Conservation (phyloP, 2,888 invertebrate species). For the Enoplolaimus lenunculus region DNA sequence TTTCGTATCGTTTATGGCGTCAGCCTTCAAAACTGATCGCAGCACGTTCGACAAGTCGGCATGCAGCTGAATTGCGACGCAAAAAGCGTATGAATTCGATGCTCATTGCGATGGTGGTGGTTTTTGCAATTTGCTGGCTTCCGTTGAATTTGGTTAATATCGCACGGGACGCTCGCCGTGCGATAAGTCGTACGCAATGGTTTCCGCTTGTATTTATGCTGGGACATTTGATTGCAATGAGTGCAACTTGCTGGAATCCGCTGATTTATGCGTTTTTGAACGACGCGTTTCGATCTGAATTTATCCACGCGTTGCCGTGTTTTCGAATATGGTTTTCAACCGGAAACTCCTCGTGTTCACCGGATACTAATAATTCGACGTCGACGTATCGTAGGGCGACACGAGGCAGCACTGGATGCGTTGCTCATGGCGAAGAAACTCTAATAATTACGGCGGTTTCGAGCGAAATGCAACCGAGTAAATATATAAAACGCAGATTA, state of each 20-base stretch:
- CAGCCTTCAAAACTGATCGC: neutral
- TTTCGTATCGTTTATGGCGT: constrained; percentile 52
- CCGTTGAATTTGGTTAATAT: constrained; percentile 72
- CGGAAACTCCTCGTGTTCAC: too few relatives aligned
- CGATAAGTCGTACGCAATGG: too few relatives aligned
- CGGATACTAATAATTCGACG: too few relatives aligned
- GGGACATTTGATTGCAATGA: constrained; percentile 76
- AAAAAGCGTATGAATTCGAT: constrained; percentile 84
- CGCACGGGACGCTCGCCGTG: constrained; percentile 47
- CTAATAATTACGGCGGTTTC: too few relatives aligned
- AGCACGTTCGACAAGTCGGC: constrained; percentile 39
- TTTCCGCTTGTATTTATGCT: constrained; percentile 72
- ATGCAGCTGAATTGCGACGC: constrained; percentile 71
- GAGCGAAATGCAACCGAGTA: too few relatives aligned
- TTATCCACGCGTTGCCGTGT: constrained; percentile 48
- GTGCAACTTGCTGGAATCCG: constrained; percentile 81
- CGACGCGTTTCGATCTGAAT: constrained; percentile 79
- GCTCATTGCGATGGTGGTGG: constrained; percentile 88
- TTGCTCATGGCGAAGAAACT: too few relatives aligned
- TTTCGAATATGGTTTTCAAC: too few relatives aligned
- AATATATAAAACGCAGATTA: too few relatives aligned
- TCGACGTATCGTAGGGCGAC: too few relatives aligned
- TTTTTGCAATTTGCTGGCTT: constrained; percentile 81
- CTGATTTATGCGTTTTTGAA: constrained; percentile 92
- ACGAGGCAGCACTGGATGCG: too few relatives aligned